A percentile compares a stretch with the other conserved stretches of the same genome.
These are phyloP conservation scores for Drosophila algonquin DNA, from an alignment of 2,888 invertebrate genomes.

Conservation along the genomic window DNA sequence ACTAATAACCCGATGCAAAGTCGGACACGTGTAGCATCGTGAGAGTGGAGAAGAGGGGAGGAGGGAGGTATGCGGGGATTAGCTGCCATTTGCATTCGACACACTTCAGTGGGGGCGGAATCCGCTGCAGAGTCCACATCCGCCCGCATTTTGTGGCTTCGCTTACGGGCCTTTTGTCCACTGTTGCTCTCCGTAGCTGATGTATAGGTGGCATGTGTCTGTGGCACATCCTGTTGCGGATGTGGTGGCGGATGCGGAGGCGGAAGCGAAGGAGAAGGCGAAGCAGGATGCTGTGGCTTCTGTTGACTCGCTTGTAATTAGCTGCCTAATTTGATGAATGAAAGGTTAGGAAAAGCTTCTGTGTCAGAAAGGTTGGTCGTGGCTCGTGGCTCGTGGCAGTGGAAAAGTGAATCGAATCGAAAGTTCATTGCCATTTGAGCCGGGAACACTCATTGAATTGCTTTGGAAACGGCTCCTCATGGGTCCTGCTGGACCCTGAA, in stretches of 20 bases:
- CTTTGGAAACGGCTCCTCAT: background rate
- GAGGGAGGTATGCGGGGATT: constrained; percentile 1
- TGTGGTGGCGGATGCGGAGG: background rate
- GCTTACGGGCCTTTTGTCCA: constrained; percentile 26
- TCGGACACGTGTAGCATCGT: constrained; percentile 48
- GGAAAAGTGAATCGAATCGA: background rate
- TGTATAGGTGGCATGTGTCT: constrained; percentile 6
- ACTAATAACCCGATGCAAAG: constrained; percentile 67
- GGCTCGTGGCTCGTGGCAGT: background rate
- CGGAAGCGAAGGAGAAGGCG: background rate
- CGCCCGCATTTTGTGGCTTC: constrained; percentile 7
- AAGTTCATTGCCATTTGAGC: background rate
- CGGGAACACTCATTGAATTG: background rate
- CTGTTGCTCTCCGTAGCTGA: background rate
- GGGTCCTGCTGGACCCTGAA: no score
- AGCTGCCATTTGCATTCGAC: constrained; percentile 16
- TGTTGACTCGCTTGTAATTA: constrained; percentile 24
- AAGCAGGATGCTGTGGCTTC: constrained; percentile 7
- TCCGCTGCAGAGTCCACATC: constrained; percentile 9
- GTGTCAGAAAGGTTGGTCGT: background rate
- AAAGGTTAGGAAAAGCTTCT: background rate
- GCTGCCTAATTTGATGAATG: constrained; percentile 31
- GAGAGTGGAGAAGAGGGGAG: background rate
- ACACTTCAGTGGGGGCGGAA: background rate
- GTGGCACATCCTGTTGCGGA: constrained; percentile 9